phyloP scores from a whole-genome alignment of 2,113 vertebrate genomes.

The Cryptotis parvus region DNA sequence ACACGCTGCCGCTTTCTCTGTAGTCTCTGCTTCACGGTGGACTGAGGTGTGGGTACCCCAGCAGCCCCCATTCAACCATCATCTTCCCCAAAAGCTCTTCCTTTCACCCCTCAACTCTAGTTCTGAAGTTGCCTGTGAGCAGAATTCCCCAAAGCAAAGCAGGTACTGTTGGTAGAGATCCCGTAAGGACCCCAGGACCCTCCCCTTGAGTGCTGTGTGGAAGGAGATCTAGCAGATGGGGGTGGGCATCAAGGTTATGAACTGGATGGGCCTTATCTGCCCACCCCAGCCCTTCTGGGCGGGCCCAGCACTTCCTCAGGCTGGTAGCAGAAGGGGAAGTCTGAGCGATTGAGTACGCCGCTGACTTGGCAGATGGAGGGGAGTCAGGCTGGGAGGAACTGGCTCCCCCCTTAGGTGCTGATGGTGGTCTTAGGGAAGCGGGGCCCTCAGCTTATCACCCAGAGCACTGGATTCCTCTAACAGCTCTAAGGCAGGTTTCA shows the following conservation, averaged over 20 bases:
- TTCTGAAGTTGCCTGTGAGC: neutral
- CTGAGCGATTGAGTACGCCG: neutral
- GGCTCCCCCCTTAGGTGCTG: neutral
- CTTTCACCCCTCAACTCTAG: neutral
- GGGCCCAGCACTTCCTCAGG: neutral
- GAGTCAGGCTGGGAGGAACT: too few relatives aligned
- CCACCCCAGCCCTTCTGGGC: neutral
- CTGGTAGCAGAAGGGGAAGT: neutral
- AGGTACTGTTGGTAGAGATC: neutral
- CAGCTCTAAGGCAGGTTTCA: neutral
- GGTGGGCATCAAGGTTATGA: neutral
- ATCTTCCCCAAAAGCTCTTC: neutral
- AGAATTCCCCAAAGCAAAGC: neutral
- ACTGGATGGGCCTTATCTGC: neutral
- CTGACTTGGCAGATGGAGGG: neutral
- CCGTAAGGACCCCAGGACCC: neutral
- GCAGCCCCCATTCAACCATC: neutral
- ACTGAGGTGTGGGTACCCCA: too few relatives aligned
- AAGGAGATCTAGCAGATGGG: neutral
- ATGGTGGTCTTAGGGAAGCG: neutral
- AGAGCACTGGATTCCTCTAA: neutral
- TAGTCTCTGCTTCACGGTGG: neutral
- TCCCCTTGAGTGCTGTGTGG: too few relatives aligned
- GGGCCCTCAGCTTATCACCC: neutral
- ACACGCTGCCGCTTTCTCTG: fast-evolving